Conservation (phyloP, 2,888 invertebrate species). For the Erannis defoliaria region DNA sequence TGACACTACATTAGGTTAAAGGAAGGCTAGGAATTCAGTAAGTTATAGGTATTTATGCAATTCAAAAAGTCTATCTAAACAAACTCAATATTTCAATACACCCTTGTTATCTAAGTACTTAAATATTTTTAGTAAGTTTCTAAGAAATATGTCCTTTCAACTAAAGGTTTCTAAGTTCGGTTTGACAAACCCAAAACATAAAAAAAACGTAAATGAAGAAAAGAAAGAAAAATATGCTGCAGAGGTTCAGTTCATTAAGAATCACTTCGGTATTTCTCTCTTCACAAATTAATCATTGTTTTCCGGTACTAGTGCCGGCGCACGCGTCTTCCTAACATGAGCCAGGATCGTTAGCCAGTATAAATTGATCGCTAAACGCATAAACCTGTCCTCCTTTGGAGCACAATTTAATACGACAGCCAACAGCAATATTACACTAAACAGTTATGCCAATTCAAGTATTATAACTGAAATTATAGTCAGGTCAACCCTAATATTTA, state of each 20-base stretch:
- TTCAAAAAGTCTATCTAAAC: too few relatives aligned
- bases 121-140: too few relatives aligned
- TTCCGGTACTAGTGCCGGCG: constrained; percentile 28
- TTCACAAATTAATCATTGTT: constrained; percentile 41
- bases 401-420: constrained; percentile 22
- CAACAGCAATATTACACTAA: constrained; percentile 15
- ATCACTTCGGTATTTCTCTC: constrained; percentile 31
- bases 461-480: constrained; percentile 2
- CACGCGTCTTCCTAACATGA: constrained; percentile 19
- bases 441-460: constrained; percentile 26
- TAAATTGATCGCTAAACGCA: constrained; percentile 43
- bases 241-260: not conserved
- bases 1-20: too few relatives aligned
- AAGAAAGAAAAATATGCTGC: not conserved
- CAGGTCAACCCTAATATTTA: constrained; percentile 7
- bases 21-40: too few relatives aligned
- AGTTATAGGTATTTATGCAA: too few relatives aligned
- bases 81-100: too few relatives aligned
- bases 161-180: too few relatives aligned
- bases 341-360: constrained; percentile 39
- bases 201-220: not conserved
- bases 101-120: too few relatives aligned
- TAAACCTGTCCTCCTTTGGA: constrained; percentile 38
- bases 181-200: not conserved
- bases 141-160: too few relatives aligned